Conservation (phyloP, 2,888 invertebrate species). For the Loripinus fragilis region DNA sequence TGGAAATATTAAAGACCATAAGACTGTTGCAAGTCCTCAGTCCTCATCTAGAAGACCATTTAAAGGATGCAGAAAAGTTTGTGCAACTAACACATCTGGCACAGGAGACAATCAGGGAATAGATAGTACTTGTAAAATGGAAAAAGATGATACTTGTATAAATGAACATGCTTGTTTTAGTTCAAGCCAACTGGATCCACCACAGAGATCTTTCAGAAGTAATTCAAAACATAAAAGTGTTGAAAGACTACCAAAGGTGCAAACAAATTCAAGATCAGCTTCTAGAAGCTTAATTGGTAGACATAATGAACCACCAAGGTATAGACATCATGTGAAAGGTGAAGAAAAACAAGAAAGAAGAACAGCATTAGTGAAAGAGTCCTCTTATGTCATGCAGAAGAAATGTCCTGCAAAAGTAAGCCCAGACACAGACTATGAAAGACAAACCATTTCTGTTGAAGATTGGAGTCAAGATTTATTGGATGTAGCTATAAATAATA, state of each 20-base stretch:
- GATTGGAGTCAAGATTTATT: slow-evolving; percentile 3
- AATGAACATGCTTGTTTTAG: background rate
- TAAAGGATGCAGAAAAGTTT: background rate
- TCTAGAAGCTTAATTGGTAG: no score
- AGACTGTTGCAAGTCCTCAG: background rate
- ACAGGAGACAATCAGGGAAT: background rate
- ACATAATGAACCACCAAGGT: no score
- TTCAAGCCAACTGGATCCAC: background rate
- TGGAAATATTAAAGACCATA: background rate
- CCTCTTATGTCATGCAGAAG: no score
- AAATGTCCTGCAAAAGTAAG: no score
- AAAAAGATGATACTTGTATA: background rate
- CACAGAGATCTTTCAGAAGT: background rate
- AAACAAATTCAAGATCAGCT: no score
- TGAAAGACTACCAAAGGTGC: no score
- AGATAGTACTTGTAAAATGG: background rate
- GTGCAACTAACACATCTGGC: background rate
- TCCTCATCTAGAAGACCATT: background rate
- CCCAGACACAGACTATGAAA: no score
- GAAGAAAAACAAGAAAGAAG: no score
- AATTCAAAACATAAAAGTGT: background rate
- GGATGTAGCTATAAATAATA: background rate
- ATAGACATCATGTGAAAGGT: no score
- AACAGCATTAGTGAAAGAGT: no score
- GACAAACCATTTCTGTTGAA: background rate